Evolutionary conservation across 2,888 invertebrate genomes (phyloP).

Genomic region (Dolomedes plantarius): DNA sequence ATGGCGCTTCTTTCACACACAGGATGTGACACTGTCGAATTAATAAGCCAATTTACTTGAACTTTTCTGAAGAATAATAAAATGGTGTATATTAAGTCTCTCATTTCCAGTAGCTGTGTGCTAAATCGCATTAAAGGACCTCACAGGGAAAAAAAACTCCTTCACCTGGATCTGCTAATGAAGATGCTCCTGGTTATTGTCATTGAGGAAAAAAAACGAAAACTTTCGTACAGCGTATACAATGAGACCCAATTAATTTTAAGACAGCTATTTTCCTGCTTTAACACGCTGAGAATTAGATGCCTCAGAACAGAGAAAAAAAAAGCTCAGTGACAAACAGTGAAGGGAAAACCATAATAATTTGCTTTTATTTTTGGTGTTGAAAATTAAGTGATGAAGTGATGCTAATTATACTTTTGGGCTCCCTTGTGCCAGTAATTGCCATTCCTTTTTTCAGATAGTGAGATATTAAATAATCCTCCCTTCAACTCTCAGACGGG

Average conservation of each 20-base stretch:
- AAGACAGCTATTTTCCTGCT: conserved; percentile 30
- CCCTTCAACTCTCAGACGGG: neutral
- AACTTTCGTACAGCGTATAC: neutral
- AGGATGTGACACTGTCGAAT: neutral
- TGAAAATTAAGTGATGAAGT: conserved; percentile 34
- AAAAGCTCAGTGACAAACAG: conserved; percentile 14
- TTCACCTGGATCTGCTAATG: neutral
- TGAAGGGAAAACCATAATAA: conserved; percentile 26
- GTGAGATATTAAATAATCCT: conserved; percentile 12
- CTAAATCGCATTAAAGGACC: neutral
- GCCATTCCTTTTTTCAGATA: neutral
- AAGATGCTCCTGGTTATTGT: neutral
- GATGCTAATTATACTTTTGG: conserved; percentile 36
- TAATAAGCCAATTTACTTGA: neutral
- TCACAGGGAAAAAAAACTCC: neutral
- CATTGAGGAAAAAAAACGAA: neutral
- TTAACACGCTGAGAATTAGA: conserved; percentile 35
- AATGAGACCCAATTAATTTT: conserved; percentile 48
- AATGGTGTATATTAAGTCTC: neutral
- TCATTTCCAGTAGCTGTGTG: neutral
- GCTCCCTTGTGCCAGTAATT: neutral
- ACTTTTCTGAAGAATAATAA: neutral
- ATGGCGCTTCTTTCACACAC: neutral
- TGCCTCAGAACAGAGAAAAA: conserved; percentile 23
- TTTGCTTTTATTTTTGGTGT: conserved; percentile 27